phyloP scores from a whole-genome alignment of 2,888 invertebrate genomes.

The Platerodrilus igneus region DNA sequence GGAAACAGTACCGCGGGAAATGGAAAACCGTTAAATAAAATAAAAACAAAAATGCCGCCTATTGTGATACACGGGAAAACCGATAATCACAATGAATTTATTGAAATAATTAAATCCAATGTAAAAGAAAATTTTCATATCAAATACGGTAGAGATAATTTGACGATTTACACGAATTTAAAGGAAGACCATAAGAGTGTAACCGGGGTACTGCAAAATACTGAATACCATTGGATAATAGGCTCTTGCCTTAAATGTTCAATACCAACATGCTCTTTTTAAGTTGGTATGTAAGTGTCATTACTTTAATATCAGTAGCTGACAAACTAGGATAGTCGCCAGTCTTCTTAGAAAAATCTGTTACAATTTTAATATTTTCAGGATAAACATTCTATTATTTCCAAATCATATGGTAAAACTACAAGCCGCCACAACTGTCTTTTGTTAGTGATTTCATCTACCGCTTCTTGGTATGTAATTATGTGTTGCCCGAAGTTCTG shows the following conservation, averaged over 20 bases:
- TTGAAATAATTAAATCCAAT: no score
- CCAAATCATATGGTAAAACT: constrained; percentile 84
- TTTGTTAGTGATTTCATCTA: constrained; percentile 84
- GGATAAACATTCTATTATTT: constrained; percentile 76
- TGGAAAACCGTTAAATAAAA: no score
- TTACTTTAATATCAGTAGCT: constrained; percentile 87
- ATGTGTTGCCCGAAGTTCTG: constrained; percentile 79
- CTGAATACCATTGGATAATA: constrained; percentile 56
- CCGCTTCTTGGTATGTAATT: constrained; percentile 80
- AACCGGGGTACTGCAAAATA: no score
- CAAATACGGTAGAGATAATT: no score
- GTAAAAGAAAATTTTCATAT: no score
- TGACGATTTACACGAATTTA: no score
- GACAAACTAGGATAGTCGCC: constrained; percentile 95
- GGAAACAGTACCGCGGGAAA: no score
- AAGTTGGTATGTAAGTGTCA: constrained; percentile 90
- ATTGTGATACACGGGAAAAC: no score
- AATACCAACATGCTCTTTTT: constrained; percentile 74
- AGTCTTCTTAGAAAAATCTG: constrained; percentile 92
- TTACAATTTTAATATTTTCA: constrained; percentile 76
- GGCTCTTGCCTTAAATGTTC: constrained; percentile 72
- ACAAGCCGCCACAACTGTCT: constrained; percentile 80
- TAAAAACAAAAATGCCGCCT: no score
- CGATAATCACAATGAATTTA: no score
- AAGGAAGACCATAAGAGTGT: no score